A percentile compares a stretch with the other conserved stretches of the same genome.
Evolutionary conservation across 2,888 invertebrate genomes (phyloP).

Genomic region (Eristalinus sepulchralis): DNA sequence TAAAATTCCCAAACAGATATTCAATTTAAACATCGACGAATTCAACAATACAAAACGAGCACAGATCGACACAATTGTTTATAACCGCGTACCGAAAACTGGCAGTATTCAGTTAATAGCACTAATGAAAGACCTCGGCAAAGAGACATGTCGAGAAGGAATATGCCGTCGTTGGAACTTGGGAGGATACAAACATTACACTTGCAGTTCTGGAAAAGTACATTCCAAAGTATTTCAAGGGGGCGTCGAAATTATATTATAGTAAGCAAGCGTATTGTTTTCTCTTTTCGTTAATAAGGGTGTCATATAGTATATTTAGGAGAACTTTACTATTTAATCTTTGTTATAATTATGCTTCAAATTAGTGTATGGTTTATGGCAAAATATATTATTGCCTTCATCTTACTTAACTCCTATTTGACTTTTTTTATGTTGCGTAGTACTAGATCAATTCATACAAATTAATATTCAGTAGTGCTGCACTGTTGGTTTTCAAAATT

Average conservation of each 20-base stretch:
- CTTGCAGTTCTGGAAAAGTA: slow-evolving; percentile 90
- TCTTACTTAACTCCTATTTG: too few species aligned
- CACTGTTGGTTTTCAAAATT: too few species aligned
- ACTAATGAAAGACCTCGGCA: slow-evolving; percentile 82
- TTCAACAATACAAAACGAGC: slow-evolving; percentile 91
- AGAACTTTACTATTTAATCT: too few species aligned
- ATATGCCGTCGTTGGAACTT: slow-evolving; percentile 91
- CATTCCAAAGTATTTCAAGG: slow-evolving; percentile 90
- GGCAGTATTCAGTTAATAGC: slow-evolving; percentile 77
- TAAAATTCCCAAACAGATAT: slow-evolving; percentile 78
- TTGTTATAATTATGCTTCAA: too few species aligned
- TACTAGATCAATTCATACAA: too few species aligned
- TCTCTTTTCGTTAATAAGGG: too few species aligned
- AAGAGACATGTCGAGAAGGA: slow-evolving; percentile 90
- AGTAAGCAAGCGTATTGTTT: slow-evolving; percentile 81
- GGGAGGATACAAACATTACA: slow-evolving; percentile 91
- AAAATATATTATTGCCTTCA: too few species aligned
- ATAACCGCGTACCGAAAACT: slow-evolving; percentile 79
- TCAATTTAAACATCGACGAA: slow-evolving; percentile 85
- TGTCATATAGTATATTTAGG: too few species aligned
- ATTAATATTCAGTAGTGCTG: too few species aligned
- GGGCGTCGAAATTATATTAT: slow-evolving; percentile 86
- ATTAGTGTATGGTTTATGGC: too few species aligned
- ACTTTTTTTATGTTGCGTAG: too few species aligned
- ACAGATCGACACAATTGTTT: slow-evolving; percentile 87